Conservation (phyloP, 2,797 vertebrate species). For the Poecilia wingei region DNA sequence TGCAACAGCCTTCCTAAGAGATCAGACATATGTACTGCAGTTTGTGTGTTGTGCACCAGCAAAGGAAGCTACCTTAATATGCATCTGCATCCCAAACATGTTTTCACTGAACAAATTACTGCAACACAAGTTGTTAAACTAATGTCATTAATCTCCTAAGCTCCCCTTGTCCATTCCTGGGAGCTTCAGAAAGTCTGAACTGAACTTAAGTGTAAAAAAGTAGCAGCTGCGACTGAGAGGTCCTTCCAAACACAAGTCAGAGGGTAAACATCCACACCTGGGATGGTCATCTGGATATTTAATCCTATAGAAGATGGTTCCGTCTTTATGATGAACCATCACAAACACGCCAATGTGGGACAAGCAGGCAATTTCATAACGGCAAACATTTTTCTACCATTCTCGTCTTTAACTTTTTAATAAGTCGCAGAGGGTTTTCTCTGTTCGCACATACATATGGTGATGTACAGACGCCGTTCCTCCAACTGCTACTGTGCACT, state of each 20-base stretch:
- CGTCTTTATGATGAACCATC: not conserved
- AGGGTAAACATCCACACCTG: conserved; percentile 12
- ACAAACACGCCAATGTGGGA: not conserved
- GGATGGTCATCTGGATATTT: conserved; percentile 13
- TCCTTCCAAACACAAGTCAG: conserved; percentile 41
- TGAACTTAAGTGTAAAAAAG: conserved; percentile 71
- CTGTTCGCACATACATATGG: not conserved
- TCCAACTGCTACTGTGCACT: not conserved
- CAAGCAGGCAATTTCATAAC: not conserved
- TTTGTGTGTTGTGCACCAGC: conserved; percentile 9
- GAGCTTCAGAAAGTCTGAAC: conserved; percentile 43
- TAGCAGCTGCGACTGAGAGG: conserved; percentile 65
- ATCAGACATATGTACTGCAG: not conserved
- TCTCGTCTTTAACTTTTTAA: not conserved
- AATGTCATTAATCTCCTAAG: not conserved
- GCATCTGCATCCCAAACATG: not conserved
- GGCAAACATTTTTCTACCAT: not conserved
- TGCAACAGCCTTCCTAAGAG: not conserved
- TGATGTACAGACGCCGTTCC: not conserved
- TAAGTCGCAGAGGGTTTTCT: not conserved
- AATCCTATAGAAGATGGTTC: not conserved
- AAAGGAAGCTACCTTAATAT: not conserved
- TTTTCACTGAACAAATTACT: not conserved
- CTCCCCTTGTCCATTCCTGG: conserved; percentile 1
- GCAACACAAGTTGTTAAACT: not conserved